Conservation (phyloP, 1,140 invertebrate genomes). For the Conopomorpha cramerella region DNA sequence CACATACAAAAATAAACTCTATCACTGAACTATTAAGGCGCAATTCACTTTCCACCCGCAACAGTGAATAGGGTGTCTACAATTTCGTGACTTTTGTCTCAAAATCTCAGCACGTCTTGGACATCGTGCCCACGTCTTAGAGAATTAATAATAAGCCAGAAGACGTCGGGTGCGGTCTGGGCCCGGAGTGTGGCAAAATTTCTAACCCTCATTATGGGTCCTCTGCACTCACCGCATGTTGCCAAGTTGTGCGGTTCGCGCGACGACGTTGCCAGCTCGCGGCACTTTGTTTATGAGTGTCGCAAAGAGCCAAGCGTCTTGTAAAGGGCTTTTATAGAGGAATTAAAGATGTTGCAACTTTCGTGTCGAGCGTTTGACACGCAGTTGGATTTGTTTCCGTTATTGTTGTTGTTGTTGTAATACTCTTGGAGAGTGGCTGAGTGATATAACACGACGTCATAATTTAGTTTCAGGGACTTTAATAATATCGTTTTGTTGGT, state of each 20-base stretch:
- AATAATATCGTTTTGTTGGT: too few relatives aligned
- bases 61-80: constrained; percentile 25
- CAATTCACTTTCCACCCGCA: too few relatives aligned
- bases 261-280: constrained; percentile 23
- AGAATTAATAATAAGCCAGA: constrained; percentile 60
- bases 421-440: too few relatives aligned
- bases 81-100: constrained; percentile 50
- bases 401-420: too few relatives aligned
- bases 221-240: constrained; percentile 50
- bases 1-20: too few relatives aligned
- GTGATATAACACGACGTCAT: too few relatives aligned
- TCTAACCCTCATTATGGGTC: constrained; percentile 53
- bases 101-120: constrained; percentile 58
- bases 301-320: constrained; percentile 34
- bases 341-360: constrained; percentile 44
- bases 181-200: constrained; percentile 51
- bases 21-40: too few relatives aligned
- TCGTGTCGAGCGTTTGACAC: too few relatives aligned
- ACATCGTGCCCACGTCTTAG: constrained; percentile 59
- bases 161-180: constrained; percentile 50
- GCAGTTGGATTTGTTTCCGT: too few relatives aligned
- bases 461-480: too few relatives aligned
- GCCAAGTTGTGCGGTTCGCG: constrained; percentile 43
- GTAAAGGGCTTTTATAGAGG: constrained; percentile 41
- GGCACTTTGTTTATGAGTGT: constrained; percentile 44